Evolutionary conservation across 2,888 invertebrate genomes (phyloP).

Genomic region (Eristalinus sepulchralis): DNA sequence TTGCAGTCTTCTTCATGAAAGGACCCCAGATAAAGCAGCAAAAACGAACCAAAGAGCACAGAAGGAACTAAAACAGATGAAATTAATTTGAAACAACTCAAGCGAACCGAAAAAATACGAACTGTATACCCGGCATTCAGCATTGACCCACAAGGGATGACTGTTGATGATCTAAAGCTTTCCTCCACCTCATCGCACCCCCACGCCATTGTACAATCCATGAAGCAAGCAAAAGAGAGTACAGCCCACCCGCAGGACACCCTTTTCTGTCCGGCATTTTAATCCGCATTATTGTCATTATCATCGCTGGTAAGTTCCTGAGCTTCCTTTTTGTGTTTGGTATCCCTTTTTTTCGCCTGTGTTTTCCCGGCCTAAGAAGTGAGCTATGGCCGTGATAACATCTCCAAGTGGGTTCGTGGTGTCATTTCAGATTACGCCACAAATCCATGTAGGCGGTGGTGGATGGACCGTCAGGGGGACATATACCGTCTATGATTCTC

Average conservation of each 20-base stretch:
- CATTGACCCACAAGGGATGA: conserved; percentile 42
- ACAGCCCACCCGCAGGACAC: conserved; percentile 10
- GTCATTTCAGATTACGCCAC: conserved; percentile 22
- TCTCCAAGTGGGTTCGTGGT: conserved; percentile 46
- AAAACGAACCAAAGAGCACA: conserved; percentile 17
- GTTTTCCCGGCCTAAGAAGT: not conserved
- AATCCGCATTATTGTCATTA: conserved; percentile 67
- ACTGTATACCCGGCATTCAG: conserved; percentile 27
- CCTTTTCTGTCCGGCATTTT: conserved; percentile 31
- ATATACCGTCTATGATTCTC: not conserved
- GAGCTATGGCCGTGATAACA: conserved; percentile 31
- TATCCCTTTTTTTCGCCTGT: conserved; percentile 35
- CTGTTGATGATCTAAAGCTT: conserved; percentile 48
- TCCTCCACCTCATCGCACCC: not conserved
- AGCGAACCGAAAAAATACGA: conserved; percentile 37
- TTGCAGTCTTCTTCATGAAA: conserved; percentile 13
- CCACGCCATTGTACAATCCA: not conserved
- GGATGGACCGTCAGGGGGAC: conserved; percentile 11
- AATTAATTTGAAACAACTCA: conserved; percentile 62
- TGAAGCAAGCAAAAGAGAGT: not conserved
- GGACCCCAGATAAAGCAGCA: conserved; percentile 21
- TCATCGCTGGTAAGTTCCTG: conserved; percentile 45
- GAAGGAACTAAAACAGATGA: conserved; percentile 44
- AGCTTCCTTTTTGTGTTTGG: conserved; percentile 25
- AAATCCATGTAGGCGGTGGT: conserved; percentile 2